phyloP scores from a whole-genome alignment of 2,113 vertebrate species.

The Rallus limicola region DNA sequence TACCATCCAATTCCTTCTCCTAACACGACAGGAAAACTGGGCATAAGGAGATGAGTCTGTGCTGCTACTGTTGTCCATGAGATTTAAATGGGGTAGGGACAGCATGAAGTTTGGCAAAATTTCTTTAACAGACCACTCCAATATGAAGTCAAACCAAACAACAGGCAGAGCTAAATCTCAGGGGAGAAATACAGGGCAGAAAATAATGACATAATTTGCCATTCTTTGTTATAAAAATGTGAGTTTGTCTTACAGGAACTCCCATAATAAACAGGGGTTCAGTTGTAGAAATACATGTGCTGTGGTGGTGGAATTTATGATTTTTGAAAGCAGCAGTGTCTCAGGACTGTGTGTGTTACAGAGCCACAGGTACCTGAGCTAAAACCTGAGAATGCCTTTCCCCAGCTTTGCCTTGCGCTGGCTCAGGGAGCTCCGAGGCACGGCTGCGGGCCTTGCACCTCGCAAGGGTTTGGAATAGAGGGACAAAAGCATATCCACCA shows the following conservation, averaged over 20 bases:
- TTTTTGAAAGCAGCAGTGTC: not conserved
- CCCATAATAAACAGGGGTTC: not conserved
- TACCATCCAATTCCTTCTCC: not conserved
- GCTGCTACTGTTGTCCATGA: not conserved
- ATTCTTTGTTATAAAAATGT: not conserved
- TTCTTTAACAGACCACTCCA: not conserved
- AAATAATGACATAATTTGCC: not conserved
- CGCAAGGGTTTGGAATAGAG: not conserved
- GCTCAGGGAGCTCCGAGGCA: not conserved
- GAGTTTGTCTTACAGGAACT: not conserved
- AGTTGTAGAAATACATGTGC: not conserved
- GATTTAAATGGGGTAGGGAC: not conserved
- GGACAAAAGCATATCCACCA: conserved; percentile 23
- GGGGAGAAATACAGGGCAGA: not conserved
- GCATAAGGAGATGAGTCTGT: not conserved
- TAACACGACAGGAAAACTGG: not conserved
- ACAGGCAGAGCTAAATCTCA: not conserved
- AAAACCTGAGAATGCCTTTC: conserved; percentile 26
- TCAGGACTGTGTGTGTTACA: not conserved
- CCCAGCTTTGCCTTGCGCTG: conserved; percentile 2
- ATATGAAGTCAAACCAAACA: not conserved
- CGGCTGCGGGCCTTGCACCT: conserved; percentile 10
- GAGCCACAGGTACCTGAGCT: not conserved
- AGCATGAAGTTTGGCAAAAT: not conserved
- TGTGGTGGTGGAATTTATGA: not conserved